These are phyloP conservation scores for Gadopsis marmoratus DNA, from an alignment of 2,797 vertebrate species.

Conservation along the genomic window DNA sequence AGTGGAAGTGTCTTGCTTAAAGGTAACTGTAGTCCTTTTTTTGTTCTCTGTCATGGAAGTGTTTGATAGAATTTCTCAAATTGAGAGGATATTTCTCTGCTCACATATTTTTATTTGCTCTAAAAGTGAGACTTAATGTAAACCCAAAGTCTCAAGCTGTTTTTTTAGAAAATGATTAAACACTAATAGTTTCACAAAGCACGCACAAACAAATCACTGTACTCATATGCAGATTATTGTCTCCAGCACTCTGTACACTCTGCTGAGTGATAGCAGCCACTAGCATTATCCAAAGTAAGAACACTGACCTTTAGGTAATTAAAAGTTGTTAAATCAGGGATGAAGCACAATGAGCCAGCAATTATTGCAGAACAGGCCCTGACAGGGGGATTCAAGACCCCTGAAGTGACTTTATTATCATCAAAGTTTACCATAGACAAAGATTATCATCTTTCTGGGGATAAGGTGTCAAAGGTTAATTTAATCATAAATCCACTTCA, in stretches of 20 bases:
- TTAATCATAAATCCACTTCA: background rate
- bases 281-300: conserved; percentile 6
- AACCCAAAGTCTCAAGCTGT: background rate
- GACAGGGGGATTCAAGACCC: conserved; percentile 16
- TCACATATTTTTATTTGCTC: background rate
- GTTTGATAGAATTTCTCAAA: background rate
- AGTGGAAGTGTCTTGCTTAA: no score
- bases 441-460: background rate
- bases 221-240: background rate
- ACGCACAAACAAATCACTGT: background rate
- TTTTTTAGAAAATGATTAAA: background rate
- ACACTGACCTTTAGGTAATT: conserved; percentile 30
- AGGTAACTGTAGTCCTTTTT: no score
- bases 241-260: background rate
- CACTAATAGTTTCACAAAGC: no score
- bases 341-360: conserved; percentile 11
- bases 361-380: conserved; percentile 24
- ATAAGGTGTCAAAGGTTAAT: background rate
- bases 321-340: conserved; percentile 32
- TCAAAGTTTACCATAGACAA: no score
- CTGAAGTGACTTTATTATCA: background rate
- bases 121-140: background rate
- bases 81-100: background rate
- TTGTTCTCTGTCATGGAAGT: background rate
- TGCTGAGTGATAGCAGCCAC: conserved; percentile 9